Evolutionary conservation across 2,113 vertebrate species (phyloP).

Genomic region (Melanerpes formicivorus): DNA sequence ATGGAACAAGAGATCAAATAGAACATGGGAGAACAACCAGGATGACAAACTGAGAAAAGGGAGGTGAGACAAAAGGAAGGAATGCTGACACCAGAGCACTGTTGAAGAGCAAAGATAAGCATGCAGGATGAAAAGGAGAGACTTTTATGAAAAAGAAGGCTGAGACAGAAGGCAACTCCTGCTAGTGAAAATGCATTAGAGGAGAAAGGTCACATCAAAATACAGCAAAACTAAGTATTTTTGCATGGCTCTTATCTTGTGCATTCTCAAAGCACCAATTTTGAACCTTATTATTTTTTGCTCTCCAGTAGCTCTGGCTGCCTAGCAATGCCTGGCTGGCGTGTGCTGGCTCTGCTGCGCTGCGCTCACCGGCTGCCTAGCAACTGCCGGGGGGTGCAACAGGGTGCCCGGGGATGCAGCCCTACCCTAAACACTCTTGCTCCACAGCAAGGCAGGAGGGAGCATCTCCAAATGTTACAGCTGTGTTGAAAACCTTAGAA

Average conservation of each 20-base stretch:
- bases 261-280: constrained; percentile 16
- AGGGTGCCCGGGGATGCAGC: not conserved
- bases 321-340: constrained; percentile 58
- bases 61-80: not conserved
- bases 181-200: constrained; percentile 16
- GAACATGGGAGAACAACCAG: not conserved
- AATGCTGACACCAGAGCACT: not conserved
- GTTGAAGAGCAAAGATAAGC: constrained; percentile 19
- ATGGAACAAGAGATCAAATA: not conserved
- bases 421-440: not conserved
- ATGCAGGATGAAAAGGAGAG: not conserved
- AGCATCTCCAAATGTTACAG: not conserved
- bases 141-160: constrained; percentile 18
- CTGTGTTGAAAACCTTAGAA: not conserved
- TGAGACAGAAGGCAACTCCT: constrained; percentile 33
- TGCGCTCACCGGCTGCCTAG: constrained; percentile 44
- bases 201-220: constrained; percentile 49
- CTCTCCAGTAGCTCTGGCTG: constrained; percentile 44
- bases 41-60: not conserved
- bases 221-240: constrained; percentile 48
- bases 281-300: constrained; percentile 28
- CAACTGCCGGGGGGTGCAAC: constrained; percentile 19
- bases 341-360: not conserved
- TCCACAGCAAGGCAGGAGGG: not conserved
- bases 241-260: not conserved